Evolutionary conservation across 2,113 vertebrate genomes (phyloP).

Genomic region (Serinus canaria): DNA sequence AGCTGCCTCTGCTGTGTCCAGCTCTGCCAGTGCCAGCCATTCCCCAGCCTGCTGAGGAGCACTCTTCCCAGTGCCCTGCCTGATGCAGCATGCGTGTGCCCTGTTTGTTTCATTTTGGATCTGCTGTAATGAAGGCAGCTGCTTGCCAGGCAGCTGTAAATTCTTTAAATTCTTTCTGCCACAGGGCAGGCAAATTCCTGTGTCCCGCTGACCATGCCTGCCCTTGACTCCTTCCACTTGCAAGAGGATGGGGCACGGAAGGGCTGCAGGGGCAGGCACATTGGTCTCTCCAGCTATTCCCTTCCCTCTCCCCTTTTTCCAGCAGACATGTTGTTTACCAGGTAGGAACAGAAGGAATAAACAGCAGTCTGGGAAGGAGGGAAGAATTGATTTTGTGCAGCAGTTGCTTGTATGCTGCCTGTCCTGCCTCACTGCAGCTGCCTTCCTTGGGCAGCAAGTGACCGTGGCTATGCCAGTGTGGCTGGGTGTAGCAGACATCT

Average conservation of each 20-base stretch:
- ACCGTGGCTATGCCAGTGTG: background rate
- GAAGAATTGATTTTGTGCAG: background rate
- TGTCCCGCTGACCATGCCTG: background rate
- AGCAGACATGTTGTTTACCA: background rate
- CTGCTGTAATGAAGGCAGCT: background rate
- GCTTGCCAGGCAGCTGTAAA: background rate
- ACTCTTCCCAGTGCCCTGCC: background rate
- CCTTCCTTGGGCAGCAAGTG: background rate
- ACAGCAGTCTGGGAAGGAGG: background rate
- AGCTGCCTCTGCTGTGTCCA: background rate
- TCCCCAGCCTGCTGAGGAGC: background rate
- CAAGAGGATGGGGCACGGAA: background rate
- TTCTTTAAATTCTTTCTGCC: background rate
- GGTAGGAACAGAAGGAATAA: background rate
- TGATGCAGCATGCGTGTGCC: background rate
- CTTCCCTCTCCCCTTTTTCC: background rate
- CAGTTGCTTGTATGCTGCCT: background rate
- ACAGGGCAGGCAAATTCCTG: background rate
- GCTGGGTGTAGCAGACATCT: background rate
- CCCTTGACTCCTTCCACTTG: accelerated
- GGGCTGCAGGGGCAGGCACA: background rate
- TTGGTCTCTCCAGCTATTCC: background rate
- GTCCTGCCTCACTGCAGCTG: background rate
- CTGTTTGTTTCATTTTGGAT: background rate
- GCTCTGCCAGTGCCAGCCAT: background rate